Base-by-base conservation (phyloP, 1,140 invertebrate species). In the Drosophila miranda region DNA sequence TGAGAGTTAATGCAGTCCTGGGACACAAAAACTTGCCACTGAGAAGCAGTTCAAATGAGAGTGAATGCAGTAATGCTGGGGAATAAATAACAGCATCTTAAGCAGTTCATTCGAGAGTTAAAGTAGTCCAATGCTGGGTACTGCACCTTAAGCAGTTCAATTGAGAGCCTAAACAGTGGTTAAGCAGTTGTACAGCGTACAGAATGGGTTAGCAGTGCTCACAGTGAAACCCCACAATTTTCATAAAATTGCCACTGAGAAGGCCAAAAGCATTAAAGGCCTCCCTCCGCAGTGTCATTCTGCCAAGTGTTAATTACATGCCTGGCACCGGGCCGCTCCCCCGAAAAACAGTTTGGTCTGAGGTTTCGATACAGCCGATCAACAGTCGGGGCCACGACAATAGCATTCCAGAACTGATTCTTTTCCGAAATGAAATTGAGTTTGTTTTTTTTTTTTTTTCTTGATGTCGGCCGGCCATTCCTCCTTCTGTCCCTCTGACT, bases 261-360 rank as follows among this genome's bases (percentile, higher is more conserved):
- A 69, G 73, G 74, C 75, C 54, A 61, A 63, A 69, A 69, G 62
- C 48, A 55, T 58, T 73, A 79, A 60, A 60, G 53, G 75, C 59
- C 63, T 51, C 67, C 59, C 63, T 46, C 67, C 59, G 61, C 58
- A 58, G 60, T 69, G 82, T 78, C 77, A 86, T 77, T 38, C 81
- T 86, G 81, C 81, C 81, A 84, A 86, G 81, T 77, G 77, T 87
- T 86, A 84, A 84, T 84, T 84, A 84, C 78, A 86, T 86, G 80
- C 46, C 66, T 63, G 60, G 60, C 68, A 78, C 75, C 74, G 79
- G 49, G 60, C 78, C 66, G 76, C 61, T 59, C 73, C 81, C 73
- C 54, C 42, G 50, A 49, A 55, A 64, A 19, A 34, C 26, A 14
- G 49, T 38, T 53, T 23, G 58, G 42, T 30, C 14, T 30, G 8